phyloP scores from a whole-genome alignment of 2,113 vertebrate species.

The Nibea coibor region DNA sequence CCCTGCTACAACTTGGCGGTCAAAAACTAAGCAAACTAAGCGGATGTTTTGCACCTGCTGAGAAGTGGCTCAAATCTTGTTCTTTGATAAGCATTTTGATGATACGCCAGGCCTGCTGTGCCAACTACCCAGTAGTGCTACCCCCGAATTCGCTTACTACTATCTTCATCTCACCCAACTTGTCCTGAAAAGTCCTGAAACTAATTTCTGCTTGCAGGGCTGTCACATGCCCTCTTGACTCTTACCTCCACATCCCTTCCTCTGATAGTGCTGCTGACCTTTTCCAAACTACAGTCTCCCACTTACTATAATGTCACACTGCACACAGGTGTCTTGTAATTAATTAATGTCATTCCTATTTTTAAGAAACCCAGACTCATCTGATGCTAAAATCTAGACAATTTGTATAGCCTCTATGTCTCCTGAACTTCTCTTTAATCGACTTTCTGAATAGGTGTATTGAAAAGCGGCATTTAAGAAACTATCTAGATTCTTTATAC shows the following conservation, averaged over 20 bases:
- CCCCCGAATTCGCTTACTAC: not conserved
- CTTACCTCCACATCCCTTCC: conserved; percentile 3
- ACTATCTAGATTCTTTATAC: too few species aligned
- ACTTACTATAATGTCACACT: conserved; percentile 41
- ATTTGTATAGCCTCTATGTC: not conserved
- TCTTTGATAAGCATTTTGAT: conserved; percentile 25
- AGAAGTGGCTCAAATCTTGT: conserved; percentile 15
- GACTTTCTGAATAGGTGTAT: not conserved
- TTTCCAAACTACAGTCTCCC: conserved; percentile 39
- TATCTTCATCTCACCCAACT: not conserved
- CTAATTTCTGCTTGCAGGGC: conserved; percentile 20
- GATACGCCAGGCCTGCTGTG: not conserved
- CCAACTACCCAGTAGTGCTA: not conserved
- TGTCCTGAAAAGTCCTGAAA: conserved; percentile 26
- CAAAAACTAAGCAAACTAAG: not conserved
- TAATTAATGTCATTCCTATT: conserved; percentile 26
- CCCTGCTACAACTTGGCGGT: not conserved
- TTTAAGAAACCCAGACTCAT: conserved; percentile 3
- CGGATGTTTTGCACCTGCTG: not conserved
- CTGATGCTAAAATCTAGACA: not conserved
- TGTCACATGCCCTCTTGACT: conserved; percentile 26
- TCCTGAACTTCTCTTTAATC: conserved; percentile 2
- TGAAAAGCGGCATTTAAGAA: not conserved
- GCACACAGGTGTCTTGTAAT: conserved; percentile 28
- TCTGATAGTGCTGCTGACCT: conserved; percentile 42